phyloP scores from a whole-genome alignment of 2,113 vertebrate species.

The Epinephelus cyanopodus region DNA sequence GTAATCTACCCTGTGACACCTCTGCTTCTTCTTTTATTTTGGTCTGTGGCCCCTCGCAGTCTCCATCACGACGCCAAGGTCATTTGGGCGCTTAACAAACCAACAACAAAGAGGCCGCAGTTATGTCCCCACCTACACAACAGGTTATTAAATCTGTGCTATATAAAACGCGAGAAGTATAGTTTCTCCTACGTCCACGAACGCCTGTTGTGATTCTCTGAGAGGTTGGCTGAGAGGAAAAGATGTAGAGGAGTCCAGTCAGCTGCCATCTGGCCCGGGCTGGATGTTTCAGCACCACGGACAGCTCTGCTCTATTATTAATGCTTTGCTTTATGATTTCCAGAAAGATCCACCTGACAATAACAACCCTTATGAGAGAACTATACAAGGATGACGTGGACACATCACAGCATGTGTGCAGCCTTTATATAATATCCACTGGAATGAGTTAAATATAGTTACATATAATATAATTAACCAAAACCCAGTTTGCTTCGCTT shows the following conservation, averaged over 20 bases:
- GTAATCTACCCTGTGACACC: neutral
- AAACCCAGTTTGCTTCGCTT: neutral
- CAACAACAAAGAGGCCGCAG: neutral
- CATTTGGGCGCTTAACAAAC: neutral
- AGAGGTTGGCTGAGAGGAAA: neutral
- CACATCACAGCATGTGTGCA: neutral
- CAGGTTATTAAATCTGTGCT: constrained; percentile 7
- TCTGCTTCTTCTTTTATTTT: neutral
- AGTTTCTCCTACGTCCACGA: neutral
- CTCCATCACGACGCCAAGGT: constrained; percentile 9
- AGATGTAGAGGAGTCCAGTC: constrained; percentile 32
- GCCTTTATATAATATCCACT: neutral
- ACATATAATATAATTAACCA: neutral
- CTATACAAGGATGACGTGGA: neutral
- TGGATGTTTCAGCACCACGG: constrained; percentile 62
- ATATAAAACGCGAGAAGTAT: constrained; percentile 10
- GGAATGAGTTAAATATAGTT: neutral
- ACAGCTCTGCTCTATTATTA: constrained; percentile 41
- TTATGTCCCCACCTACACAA: constrained; percentile 7
- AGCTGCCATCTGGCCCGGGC: constrained; percentile 38
- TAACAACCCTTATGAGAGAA: neutral
- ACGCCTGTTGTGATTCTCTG: neutral
- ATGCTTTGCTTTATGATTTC: constrained; percentile 11
- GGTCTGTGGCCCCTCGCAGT: neutral
- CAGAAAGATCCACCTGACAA: constrained; percentile 10